Percentiles rank a stretch among this genome's conserved stretches.
phyloP scores from a whole-genome alignment of 2,888 invertebrate genomes.

The Tolmerus cingulatus region DNA sequence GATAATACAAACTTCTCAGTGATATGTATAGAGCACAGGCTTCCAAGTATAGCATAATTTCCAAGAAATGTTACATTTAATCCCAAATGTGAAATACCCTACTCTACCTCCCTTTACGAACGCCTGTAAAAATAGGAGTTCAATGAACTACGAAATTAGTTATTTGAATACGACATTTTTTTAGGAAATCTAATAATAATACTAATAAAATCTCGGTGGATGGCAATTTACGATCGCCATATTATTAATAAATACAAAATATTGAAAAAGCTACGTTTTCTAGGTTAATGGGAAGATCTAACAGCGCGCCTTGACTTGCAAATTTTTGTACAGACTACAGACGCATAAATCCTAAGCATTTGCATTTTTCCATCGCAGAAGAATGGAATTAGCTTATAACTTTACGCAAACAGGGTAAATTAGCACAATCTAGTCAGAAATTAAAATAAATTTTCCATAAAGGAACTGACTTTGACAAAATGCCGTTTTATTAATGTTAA shows the following conservation, averaged over 20 bases:
- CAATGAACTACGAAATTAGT: neutral
- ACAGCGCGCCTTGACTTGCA: neutral
- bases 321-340: neutral
- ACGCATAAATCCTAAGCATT: neutral
- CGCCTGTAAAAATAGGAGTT: neutral
- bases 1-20: too few relatives aligned
- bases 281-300: slow-evolving; percentile 4
- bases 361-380: neutral
- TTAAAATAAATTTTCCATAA: neutral
- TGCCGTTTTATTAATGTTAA: neutral
- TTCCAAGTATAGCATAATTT: too few relatives aligned
- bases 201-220: neutral
- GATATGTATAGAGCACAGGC: too few relatives aligned
- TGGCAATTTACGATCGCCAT: neutral
- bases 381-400: neutral
- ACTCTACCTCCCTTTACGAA: too few relatives aligned
- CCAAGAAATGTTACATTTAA: too few relatives aligned
- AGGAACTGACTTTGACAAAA: neutral
- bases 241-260: neutral
- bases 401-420: neutral
- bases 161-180: neutral
- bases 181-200: neutral
- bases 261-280: neutral
- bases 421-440: neutral
- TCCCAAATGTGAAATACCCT: too few relatives aligned